Base-by-base conservation (phyloP, 2,113 vertebrate genomes). In the Leuciscus idus region DNA sequence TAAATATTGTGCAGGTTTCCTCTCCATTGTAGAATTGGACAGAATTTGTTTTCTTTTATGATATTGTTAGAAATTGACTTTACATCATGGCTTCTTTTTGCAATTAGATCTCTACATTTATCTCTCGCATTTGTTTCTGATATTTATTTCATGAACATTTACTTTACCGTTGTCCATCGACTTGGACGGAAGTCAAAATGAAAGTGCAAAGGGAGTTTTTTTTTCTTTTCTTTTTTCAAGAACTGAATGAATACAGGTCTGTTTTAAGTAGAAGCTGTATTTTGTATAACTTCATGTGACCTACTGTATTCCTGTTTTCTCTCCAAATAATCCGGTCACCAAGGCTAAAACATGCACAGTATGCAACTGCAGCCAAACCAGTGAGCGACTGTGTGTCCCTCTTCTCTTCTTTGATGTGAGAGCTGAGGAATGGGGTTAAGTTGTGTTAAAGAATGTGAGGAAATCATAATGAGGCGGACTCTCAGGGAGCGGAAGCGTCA, bases 401-500 rank as follows among this genome's bases (percentile, higher is more conserved):
- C 26, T 81, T 64, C 83, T 52, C 19, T 75, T 89, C 91, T 94
- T 95, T 95, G 92, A 94, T 93, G 92, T 93, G 81, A 46, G 50
- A 89, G 81, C 28, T 73, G 91, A 90, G 91, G 88, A 94, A 93
- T 91, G 92, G 89, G 76, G 88, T 92, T 90, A 94, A 93, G 92
- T 88, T 88, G 89, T 92, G 90, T 87, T 83, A 91, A 94, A 95
- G 92, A 94, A 94, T 93, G 89, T 86, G 90, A 91, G 94, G 91
- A 93, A 94, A 94, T 94, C 91, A 93, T 91, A 91, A 94, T 94
- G 93, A 91, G 92, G 92, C 70, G 93, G 92, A 91, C 92, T 93
- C 93, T 89, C 90, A 91, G 95, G 94, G 94, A 95, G 94, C 95
- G 95, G 96, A 96, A 96, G 95, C 93, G 90, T 92, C 89, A 91